phyloP scores from a whole-genome alignment of 2,888 invertebrate species.

The Melanophora roralis region DNA sequence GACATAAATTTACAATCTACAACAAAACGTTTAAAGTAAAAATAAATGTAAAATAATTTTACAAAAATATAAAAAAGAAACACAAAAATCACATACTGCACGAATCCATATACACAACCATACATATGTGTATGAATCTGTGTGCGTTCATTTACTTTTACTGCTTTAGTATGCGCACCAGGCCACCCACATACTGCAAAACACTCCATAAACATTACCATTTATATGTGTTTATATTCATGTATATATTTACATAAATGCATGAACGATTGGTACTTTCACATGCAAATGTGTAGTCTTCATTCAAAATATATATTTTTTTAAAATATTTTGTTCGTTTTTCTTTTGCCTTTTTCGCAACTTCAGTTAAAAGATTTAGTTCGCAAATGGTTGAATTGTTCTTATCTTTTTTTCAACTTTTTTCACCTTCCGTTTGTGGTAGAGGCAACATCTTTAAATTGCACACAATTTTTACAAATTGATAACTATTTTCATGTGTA shows the following conservation, averaged over 20 bases:
- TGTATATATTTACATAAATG: background rate
- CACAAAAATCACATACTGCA: background rate
- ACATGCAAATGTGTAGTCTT: background rate
- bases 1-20: background rate
- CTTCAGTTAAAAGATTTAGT: background rate
- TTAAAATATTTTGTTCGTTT: background rate
- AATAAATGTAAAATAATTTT: background rate
- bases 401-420: background rate
- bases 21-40: background rate
- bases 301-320: background rate
- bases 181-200: background rate
- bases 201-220: background rate
- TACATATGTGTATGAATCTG: too few relatives aligned
- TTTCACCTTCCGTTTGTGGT: background rate
- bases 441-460: conserved; percentile 27
- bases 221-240: background rate
- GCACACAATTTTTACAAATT: conserved; percentile 26
- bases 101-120: background rate
- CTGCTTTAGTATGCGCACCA: background rate
- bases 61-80: background rate
- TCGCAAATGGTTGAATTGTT: background rate
- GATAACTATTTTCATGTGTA: conserved; percentile 20
- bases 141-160: too few relatives aligned
- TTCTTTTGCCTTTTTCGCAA: background rate
- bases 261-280: background rate